A percentile compares a stretch with the other conserved stretches of the same genome.
Evolutionary conservation across 2,797 vertebrate species (phyloP).

Genomic region (Chlorospingus semifuscus): DNA sequence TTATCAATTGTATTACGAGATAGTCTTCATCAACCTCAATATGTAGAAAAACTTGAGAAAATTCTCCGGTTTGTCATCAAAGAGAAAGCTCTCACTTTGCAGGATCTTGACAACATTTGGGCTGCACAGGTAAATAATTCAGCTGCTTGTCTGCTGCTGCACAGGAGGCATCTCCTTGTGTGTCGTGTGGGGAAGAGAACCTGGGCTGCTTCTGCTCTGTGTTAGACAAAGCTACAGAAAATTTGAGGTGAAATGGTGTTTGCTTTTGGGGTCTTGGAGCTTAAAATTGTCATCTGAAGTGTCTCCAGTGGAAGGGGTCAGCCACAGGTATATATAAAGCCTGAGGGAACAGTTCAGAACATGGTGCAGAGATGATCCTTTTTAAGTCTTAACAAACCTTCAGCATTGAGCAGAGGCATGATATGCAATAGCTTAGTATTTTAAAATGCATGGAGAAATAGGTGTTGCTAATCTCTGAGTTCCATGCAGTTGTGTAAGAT

Average conservation of each 20-base stretch:
- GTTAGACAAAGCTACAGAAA: not conserved
- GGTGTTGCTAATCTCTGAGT: not conserved
- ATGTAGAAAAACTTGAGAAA: slow-evolving; percentile 98
- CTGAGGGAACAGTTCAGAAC: not conserved
- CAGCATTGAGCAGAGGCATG: not conserved
- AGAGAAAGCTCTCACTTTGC: slow-evolving; percentile 97
- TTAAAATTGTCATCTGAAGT: not conserved
- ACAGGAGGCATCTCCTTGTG: not conserved
- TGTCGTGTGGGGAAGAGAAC: not conserved
- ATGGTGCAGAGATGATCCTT: not conserved
- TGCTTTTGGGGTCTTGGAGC: not conserved
- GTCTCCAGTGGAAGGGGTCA: not conserved
- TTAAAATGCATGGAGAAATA: not conserved
- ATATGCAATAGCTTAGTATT: not conserved
- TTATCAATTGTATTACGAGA: slow-evolving; percentile 97
- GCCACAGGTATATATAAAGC: fast-evolving
- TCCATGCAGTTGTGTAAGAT: not conserved
- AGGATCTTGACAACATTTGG: slow-evolving; percentile 99
- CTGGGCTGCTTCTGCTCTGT: not conserved
- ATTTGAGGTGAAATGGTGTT: not conserved
- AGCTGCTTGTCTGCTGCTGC: not conserved
- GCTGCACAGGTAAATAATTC: slow-evolving; percentile 90
- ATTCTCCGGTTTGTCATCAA: slow-evolving; percentile 99
- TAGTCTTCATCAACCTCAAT: slow-evolving; percentile 98
- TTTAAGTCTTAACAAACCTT: not conserved